Percentiles rank a stretch among this genome's conserved stretches.
Evolutionary conservation across 2,888 invertebrate genomes (phyloP).

Genomic region (Dysmachus trigonus): DNA sequence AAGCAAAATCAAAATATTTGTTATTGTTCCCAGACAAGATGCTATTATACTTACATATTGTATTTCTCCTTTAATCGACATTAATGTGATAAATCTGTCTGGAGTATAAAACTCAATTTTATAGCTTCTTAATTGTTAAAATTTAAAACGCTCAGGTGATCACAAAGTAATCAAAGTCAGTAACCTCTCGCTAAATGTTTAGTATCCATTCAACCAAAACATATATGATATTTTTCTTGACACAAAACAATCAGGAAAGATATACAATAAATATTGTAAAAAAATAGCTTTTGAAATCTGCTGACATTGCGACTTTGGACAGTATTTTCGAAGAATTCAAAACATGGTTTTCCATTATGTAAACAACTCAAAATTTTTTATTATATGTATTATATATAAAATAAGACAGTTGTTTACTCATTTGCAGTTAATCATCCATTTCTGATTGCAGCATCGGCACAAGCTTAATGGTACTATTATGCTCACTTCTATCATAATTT

Average conservation of each 20-base stretch:
- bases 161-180: neutral
- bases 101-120: neutral
- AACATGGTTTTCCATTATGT: neutral
- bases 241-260: no score
- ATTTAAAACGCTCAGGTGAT: neutral
- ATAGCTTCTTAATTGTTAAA: neutral
- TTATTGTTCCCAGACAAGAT: neutral
- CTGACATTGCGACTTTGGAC: neutral
- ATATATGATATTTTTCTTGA: no score
- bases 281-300: neutral
- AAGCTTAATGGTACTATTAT: neutral
- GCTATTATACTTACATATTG: neutral
- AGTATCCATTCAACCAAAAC: neutral
- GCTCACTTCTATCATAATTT: neutral
- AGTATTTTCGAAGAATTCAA: neutral
- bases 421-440: no score
- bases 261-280: no score
- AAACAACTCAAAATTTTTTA: no score
- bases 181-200: neutral
- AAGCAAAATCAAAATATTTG: neutral
- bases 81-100: neutral
- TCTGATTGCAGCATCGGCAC: neutral
- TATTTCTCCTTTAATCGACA: neutral
- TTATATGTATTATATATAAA: no score
- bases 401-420: no score